phyloP scores from a whole-genome alignment of 2,797 vertebrate genomes.

The Tamandua tetradactyla region DNA sequence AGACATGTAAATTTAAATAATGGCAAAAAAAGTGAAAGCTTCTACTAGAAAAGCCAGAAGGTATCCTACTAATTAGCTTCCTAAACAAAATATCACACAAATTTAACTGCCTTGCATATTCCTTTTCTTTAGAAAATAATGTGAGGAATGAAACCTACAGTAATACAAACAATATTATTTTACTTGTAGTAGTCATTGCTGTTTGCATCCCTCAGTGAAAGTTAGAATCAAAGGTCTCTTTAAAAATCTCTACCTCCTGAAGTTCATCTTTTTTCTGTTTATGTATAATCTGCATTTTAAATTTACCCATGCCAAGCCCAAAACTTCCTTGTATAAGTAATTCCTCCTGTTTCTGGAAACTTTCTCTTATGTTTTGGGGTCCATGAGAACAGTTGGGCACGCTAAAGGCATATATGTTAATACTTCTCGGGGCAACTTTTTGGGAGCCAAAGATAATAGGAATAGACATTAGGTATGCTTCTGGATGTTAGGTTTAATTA shows the following conservation, averaged over 20 bases:
- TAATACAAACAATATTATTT: neutral
- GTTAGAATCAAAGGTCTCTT: neutral
- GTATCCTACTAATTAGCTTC: neutral
- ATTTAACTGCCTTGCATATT: neutral
- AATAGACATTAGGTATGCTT: neutral
- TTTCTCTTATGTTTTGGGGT: neutral
- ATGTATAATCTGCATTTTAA: constrained; percentile 27
- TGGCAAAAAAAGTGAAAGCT: neutral
- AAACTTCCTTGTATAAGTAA: neutral
- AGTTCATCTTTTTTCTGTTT: neutral
- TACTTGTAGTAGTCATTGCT: neutral
- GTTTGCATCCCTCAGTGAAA: constrained; percentile 16
- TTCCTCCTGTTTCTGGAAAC: neutral
- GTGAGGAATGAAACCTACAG: neutral
- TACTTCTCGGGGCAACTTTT: neutral
- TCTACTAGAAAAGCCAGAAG: neutral
- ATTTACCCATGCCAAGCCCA: neutral
- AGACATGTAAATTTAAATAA: neutral
- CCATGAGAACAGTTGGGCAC: neutral
- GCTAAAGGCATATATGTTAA: neutral
- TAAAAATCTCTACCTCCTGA: neutral
- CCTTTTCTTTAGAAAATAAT: neutral
- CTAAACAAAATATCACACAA: neutral
- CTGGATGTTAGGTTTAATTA: neutral
- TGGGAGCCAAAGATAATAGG: neutral